Evolutionary conservation across 2,113 vertebrate genomes (phyloP).

Genomic region (Misgurnus anguillicaudatus): DNA sequence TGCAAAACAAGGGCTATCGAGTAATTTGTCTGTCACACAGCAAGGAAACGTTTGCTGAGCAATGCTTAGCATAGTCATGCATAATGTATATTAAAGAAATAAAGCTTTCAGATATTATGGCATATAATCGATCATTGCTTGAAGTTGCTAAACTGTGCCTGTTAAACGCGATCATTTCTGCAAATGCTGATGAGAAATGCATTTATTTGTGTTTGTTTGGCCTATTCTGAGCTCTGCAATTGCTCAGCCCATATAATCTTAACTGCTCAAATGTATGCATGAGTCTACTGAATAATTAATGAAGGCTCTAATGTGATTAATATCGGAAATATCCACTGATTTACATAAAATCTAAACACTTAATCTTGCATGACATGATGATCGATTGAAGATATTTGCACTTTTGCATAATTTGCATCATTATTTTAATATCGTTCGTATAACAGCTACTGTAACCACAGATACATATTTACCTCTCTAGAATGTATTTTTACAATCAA

Average conservation of each 20-base stretch:
- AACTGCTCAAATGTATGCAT: neutral
- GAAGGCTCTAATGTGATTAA: neutral
- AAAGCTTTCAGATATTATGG: too few relatives aligned
- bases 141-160: neutral
- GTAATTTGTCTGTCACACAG: too few relatives aligned
- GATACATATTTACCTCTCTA: too few relatives aligned
- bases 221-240: neutral
- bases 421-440: neutral
- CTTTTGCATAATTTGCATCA: neutral
- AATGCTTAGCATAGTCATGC: too few relatives aligned
- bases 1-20: too few relatives aligned
- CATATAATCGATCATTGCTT: too few relatives aligned
- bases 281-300: slow-evolving; percentile 16
- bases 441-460: too few relatives aligned
- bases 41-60: too few relatives aligned
- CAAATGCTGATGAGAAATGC: neutral
- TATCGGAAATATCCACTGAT: slow-evolving; percentile 18
- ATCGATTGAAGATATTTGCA: neutral
- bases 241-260: neutral
- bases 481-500: too few relatives aligned
- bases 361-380: slow-evolving; percentile 19
- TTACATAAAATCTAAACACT: slow-evolving; percentile 27
- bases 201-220: neutral
- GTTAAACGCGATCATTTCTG: neutral
- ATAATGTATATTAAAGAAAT: neutral